Evolutionary conservation across 2,113 vertebrate species (phyloP).

Genomic region (Cyanoramphus novaezelandiae): DNA sequence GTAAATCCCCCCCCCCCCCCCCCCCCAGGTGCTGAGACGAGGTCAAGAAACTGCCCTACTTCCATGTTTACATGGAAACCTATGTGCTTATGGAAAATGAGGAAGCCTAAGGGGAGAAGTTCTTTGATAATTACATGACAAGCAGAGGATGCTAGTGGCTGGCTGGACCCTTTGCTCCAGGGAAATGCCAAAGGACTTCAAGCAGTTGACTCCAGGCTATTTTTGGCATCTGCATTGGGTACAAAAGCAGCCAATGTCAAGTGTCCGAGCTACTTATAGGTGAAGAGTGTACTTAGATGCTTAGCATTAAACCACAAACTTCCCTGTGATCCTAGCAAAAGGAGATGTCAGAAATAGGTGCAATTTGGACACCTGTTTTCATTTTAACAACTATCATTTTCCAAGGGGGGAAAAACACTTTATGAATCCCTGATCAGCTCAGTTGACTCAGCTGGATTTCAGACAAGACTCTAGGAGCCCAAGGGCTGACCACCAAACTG

Average conservation of each 20-base stretch:
- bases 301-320: not conserved
- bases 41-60: not conserved
- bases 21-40: not conserved
- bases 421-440: not conserved
- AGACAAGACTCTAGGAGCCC: not conserved
- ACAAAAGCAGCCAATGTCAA: not conserved
- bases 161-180: not conserved
- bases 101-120: not conserved
- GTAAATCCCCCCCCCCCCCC: too few relatives aligned
- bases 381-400: not conserved
- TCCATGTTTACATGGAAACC: not conserved
- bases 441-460: not conserved
- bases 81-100: not conserved
- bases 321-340: not conserved
- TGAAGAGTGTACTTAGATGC: not conserved
- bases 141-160: not conserved
- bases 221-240: not conserved
- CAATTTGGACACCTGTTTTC: not conserved
- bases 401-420: fast-evolving
- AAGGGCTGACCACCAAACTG: not conserved
- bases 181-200: not conserved
- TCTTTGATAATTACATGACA: not conserved
- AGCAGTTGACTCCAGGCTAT: not conserved
- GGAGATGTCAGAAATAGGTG: not conserved
- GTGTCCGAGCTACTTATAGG: not conserved